phyloP scores from a whole-genome alignment of 2,113 vertebrate genomes.

The Rhea americana region DNA sequence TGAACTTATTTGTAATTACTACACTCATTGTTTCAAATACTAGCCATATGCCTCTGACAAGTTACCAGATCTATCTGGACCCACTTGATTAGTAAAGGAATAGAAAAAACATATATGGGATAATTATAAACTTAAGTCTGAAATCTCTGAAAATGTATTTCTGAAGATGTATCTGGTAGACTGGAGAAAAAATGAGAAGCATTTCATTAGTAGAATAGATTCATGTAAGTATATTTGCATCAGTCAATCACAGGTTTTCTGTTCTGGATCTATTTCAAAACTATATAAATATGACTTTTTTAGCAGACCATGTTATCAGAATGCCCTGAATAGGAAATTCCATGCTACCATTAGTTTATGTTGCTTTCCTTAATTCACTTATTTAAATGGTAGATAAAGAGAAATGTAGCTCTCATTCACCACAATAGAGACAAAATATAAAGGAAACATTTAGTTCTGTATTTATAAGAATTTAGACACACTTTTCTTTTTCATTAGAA shows the following conservation, averaged over 20 bases:
- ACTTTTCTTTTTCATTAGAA: not conserved
- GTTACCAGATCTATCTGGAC: not conserved
- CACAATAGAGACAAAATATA: not conserved
- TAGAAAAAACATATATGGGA: not conserved
- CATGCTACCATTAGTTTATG: not conserved
- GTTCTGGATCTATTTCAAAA: not conserved
- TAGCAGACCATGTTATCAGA: not conserved
- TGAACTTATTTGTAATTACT: not conserved
- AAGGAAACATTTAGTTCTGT: not conserved
- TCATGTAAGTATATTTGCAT: not conserved
- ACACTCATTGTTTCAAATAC: not conserved
- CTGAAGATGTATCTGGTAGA: not conserved
- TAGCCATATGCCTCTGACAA: not conserved
- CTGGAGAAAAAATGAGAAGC: not conserved
- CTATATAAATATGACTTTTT: not conserved
- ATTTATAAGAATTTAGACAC: not conserved
- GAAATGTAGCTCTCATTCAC: not conserved
- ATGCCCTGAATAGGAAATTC: not conserved
- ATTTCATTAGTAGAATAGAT: not conserved
- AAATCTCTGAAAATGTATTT: not conserved
- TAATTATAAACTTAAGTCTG: not conserved
- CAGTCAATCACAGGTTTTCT: not conserved
- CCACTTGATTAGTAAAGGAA: not conserved
- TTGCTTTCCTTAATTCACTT: not conserved
- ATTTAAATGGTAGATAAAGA: not conserved